Base-by-base conservation (phyloP, 2,113 vertebrate genomes). In the Takifugu flavidus region DNA sequence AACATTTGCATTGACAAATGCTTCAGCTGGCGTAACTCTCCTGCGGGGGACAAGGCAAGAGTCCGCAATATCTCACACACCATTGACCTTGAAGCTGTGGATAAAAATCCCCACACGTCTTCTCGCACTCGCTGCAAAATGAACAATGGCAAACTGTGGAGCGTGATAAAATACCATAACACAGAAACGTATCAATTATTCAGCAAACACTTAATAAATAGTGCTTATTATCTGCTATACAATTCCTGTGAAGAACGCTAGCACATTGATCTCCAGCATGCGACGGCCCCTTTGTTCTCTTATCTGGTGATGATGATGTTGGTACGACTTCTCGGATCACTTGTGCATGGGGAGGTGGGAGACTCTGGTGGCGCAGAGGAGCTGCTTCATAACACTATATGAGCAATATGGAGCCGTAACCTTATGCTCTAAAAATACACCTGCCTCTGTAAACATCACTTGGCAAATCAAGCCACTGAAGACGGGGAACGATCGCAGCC, bases 341-440 rank as follows among this genome's bases (percentile, higher is more conserved):
- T 60, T 46, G 45, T 65, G n/a, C 13, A 43, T 42, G 47, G 39
- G 59, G 49, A 64, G 34, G 55, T 68, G 8, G 55, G 79, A 60
- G 59, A 67, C 56, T 56, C 12, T 46, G 51, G 15, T 56, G 29
- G 59, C 42, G 47, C 14, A 52, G 10, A 25, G 29, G 15, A 29
- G 52, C 60, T 58, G 54, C 59, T 47, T 53, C 53, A 59, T 65
- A 57, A 59, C 63, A 25, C 64, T 29, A 49, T 46, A 57, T 71
- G 57, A 70, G 67, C 47, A 49, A 53, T 59, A 49, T 29, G 55
- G 55, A 44, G 60, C 61, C 55, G 58, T 75, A 70, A 49, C 62
- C 51, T 62, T 64, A 20, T 53, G 67, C 69, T 76, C 73, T 76
- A 81, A 80, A 87, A 80, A 82, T 88, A 86, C 44, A 2, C 20